Conservation (phyloP, 2,888 invertebrate species). For the Amaurobius ferox region DNA sequence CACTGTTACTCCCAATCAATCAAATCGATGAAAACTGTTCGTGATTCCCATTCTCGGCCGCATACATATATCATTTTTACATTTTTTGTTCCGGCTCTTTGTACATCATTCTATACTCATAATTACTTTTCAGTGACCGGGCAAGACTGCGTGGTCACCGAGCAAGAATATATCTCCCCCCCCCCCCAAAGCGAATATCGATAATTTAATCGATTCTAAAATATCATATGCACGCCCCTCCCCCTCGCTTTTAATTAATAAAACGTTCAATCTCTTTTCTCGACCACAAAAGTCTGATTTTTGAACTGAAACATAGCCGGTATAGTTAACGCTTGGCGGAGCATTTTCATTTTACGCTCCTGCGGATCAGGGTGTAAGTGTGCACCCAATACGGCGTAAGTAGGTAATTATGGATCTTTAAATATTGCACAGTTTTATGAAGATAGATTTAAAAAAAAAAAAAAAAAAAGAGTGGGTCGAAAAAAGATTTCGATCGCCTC, state of each 20-base stretch:
- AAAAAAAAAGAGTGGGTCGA: neutral
- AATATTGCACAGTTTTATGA: conserved; percentile 46
- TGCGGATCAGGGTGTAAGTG: conserved; percentile 23
- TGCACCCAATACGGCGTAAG: conserved; percentile 63
- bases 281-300: conserved; percentile 60
- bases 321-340: conserved; percentile 32
- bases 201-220: conserved; percentile 67
- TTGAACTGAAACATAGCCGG: conserved; percentile 29
- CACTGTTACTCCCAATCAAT: neutral
- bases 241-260: conserved; percentile 63
- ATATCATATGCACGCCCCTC: conserved; percentile 24
- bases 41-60: neutral
- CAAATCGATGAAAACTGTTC: conserved; percentile 8
- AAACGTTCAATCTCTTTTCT: conserved; percentile 40
- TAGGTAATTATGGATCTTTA: conserved; percentile 58
- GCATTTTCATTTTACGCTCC: conserved; percentile 66
- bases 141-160: neutral
- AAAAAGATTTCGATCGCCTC: too few species aligned
- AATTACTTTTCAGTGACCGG: neutral
- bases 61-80: conserved; percentile 1
- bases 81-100: neutral
- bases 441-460: conserved; percentile 5
- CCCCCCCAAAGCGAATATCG: conserved; percentile 60
- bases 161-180: neutral
- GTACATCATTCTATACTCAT: neutral